Evolutionary conservation across 92 coral and sea anemone genomes (phyloP), one percentile per base, ranked within the genome.

Genomic region (Anthopleura xanthogrammica): DNA sequence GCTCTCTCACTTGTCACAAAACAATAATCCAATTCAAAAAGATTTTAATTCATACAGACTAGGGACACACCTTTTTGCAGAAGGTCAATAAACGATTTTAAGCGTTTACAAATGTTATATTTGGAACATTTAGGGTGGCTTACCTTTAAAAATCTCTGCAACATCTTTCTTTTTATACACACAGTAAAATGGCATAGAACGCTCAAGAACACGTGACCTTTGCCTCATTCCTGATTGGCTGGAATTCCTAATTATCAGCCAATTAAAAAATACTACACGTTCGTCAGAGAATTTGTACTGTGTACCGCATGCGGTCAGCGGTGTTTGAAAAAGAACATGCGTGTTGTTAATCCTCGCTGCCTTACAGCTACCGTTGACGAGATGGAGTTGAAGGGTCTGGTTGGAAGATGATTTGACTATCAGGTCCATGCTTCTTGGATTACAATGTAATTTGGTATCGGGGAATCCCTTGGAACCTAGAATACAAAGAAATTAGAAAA

Each of bases 221-320:
- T 14, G 16, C 41, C 62, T 46, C 29, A 3, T 19, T 41, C 7
- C 60, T 48, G 60, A 68, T 36, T 80, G 74, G 62, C 22, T 77
- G 46, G 46, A 16, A 22, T 50, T 52, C 20, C 20, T 50, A 58
- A 76, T 68, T 46, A 62, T 72, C 58, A 89, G 56, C 74, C 83
- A 70, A 79, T 92, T 92, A 36, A 56, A 79, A 65, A 87, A 89
- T 36, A 84, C 76, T 77, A 89, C 79, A 12, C 85, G 81, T 56
- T 85, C 77, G 2, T 60, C 83, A 60, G 73, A 58, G 20, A 89
- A 82, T 70, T 85, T 55, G 81, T 78, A 75, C 71, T 64, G 82
- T 55, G 95, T 89, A 41, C 91, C 91, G 77, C 95, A 92, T 16
- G 60, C 82, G 4, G 86, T 77, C 83, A 89, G 93, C 88, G 91